These are phyloP conservation scores for Diprion similis DNA, from an alignment of 1,140 invertebrate genomes.

Conservation along the genomic window DNA sequence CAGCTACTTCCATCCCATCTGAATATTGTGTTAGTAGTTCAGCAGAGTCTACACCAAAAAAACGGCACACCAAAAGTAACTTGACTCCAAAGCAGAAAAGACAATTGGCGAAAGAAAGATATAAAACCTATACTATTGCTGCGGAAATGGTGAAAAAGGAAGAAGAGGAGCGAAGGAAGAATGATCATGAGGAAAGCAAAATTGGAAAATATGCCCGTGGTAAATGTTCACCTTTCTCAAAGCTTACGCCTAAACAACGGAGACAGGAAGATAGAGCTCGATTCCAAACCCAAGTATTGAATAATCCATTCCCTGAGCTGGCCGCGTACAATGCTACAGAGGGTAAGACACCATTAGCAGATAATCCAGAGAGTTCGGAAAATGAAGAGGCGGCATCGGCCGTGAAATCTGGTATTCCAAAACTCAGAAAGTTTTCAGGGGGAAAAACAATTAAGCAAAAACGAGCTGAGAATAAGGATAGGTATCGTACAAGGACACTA, in stretches of 20 bases:
- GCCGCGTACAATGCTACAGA: conserved; percentile 10
- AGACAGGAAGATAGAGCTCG: conserved; percentile 71
- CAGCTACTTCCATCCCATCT: conserved; percentile 61
- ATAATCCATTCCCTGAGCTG: conserved; percentile 40
- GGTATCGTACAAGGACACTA: conserved; percentile 70
- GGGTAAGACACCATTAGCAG: not conserved
- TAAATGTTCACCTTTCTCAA: conserved; percentile 54
- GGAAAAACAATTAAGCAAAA: conserved; percentile 65
- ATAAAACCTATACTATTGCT: conserved; percentile 79
- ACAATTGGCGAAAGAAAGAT: conserved; percentile 75
- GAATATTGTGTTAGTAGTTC: conserved; percentile 67
- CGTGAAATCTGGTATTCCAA: conserved; percentile 57
- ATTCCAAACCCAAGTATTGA: conserved; percentile 73
- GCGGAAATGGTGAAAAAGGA: conserved; percentile 61
- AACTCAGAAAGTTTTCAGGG: conserved; percentile 58
- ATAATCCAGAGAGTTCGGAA: not conserved
- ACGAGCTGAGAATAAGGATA: conserved; percentile 66
- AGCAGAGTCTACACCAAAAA: conserved; percentile 75
- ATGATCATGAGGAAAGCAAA: conserved; percentile 36
- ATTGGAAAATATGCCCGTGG: conserved; percentile 29
- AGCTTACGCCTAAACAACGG: conserved; percentile 72
- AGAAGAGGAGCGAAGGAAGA: conserved; percentile 44
- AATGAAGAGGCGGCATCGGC: conserved; percentile 34
- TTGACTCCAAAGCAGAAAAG: conserved; percentile 80
- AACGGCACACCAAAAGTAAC: conserved; percentile 57